Conservation (phyloP, 2,113 vertebrate species). For the Ptychochromis oligacanthus region DNA sequence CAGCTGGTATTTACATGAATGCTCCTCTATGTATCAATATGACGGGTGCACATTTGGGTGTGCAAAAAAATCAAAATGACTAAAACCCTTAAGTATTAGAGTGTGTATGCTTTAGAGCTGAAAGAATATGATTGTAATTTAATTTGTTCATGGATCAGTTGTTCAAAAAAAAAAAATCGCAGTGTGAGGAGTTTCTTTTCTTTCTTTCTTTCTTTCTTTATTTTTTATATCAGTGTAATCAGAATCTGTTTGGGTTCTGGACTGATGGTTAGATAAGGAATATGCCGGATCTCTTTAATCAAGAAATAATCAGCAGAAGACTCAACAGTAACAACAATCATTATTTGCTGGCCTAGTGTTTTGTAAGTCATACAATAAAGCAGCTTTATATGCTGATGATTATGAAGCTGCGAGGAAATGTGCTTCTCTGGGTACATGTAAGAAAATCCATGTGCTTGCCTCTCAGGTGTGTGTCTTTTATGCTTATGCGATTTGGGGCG, state of each 20-base stretch:
- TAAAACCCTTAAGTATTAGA: neutral
- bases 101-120: neutral
- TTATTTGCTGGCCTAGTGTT: neutral
- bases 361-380: neutral
- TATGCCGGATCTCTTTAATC: neutral
- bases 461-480: constrained; percentile 1
- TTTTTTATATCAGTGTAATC: neutral
- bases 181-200: neutral
- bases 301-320: neutral
- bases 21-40: neutral
- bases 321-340: neutral
- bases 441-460: neutral
- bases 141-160: neutral
- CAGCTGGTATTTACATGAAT: neutral
- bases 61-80: neutral
- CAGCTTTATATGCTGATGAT: neutral
- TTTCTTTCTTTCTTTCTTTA: neutral
- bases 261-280: neutral
- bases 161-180: neutral
- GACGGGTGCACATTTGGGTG: too few species aligned
- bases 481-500: neutral
- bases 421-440: neutral
- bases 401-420: neutral
- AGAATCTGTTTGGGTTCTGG: neutral
- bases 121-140: neutral